Base-by-base conservation (phyloP, 2,797 vertebrate genomes). In the Lemur catta region DNA sequence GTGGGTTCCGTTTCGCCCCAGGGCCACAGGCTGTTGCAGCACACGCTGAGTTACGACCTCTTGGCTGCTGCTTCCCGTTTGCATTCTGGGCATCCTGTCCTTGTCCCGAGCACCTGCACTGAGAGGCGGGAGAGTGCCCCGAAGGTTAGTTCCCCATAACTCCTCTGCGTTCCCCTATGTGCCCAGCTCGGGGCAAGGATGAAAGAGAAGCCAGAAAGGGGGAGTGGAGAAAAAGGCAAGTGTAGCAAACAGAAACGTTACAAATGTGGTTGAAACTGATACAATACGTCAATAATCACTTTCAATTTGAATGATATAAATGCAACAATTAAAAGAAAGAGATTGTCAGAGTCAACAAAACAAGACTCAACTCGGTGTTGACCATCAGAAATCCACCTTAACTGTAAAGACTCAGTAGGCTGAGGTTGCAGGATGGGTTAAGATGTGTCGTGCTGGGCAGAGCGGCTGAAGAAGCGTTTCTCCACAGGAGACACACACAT, bases 51-150 rank as follows among this genome's bases (percentile, higher is more conserved):
- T 65, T n/a, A 65, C 24, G 4, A 14, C 33, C 63, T n/a, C 63
- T 17, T n/a, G 17, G 33, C 63, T n/a, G 63, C 61, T 63, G 61
- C 61, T n/a, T 33, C 33, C 63, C n/a, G 59, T n/a, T 13, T 12
- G 12, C 33, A 33, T n/a, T 33, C 63, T n/a, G 33, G 33, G 33
- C 33, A 8, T 17, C 63, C 17, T 33, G 63, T 18, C 63, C 33
- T 17, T 33, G 63, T 18, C 63, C 63, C 1, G 26, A 3, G 63
- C 33, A 18, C 63, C 63, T 65, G 33, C 6, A 4, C 7, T 3
- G 6, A n/a, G 33, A n/a, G 33, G 33, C 33, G 0, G 30, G 15
- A 65, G n/a, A 11, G 33, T n/a, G 63, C 33, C 63, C 7, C 0
- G 3, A 30, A 18, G 7, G 63, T n/a, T 18, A 18, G n/a, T n/a